These are phyloP conservation scores for Microtus oregoni DNA, from an alignment of 2,113 vertebrate species.

Conservation along the genomic window DNA sequence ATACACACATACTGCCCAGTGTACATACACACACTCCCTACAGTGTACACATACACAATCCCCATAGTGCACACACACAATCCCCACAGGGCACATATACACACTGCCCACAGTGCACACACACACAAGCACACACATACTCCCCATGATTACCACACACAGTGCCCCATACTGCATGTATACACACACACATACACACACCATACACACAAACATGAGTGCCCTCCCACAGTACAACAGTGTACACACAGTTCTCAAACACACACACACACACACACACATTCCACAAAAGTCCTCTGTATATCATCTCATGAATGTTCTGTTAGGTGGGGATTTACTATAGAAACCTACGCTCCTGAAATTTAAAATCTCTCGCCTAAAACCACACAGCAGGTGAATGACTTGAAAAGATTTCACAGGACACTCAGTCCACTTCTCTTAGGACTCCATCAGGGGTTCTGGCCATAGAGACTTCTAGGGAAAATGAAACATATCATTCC, in stretches of 20 bases:
- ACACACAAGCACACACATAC: neutral
- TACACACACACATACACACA: neutral
- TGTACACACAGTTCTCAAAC: neutral
- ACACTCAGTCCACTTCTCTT: fast-evolving
- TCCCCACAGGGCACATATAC: neutral
- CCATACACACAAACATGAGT: neutral
- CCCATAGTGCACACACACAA: neutral
- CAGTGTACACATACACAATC: neutral
- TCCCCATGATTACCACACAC: neutral
- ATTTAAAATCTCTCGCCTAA: neutral
- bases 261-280: too few relatives aligned
- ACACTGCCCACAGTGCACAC: neutral
- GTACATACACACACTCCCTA: neutral
- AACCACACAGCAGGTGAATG: too few relatives aligned
- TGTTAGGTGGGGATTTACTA: neutral
- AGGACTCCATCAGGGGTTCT: neutral
- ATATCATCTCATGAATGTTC: neutral
- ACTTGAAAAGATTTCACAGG: too few relatives aligned
- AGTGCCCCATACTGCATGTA: neutral
- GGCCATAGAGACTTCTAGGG: fast-evolving
- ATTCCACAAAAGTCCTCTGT: neutral
- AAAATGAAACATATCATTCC: fast-evolving
- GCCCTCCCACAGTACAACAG: neutral
- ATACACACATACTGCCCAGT: too few relatives aligned
- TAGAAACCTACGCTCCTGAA: neutral